Evolutionary conservation across 2,888 invertebrate species (phyloP).

Genomic region (Lochmaea capreae): DNA sequence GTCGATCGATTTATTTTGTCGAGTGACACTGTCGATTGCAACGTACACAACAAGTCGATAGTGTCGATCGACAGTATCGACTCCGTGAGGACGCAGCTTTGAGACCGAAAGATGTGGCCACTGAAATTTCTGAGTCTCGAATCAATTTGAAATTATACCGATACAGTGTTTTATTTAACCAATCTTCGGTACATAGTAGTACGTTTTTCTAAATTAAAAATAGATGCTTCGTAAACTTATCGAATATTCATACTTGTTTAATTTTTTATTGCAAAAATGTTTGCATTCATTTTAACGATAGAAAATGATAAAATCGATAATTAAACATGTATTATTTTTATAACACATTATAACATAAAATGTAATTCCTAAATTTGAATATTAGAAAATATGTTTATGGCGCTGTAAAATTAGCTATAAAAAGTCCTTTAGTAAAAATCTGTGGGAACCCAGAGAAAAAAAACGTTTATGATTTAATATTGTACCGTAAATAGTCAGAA

Average conservation of each 20-base stretch:
- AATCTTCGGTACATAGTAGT: too few relatives aligned
- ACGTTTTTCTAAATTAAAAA: too few relatives aligned
- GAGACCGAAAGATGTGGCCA: too few relatives aligned
- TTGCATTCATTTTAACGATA: background rate
- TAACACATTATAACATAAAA: background rate
- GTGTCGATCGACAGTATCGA: too few relatives aligned
- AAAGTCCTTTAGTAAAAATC: background rate
- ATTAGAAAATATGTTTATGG: background rate
- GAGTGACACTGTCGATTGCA: too few relatives aligned
- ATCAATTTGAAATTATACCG: too few relatives aligned
- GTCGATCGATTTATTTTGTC: too few relatives aligned
- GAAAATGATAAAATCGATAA: background rate
- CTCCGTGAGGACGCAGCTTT: too few relatives aligned
- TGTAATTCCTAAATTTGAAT: slow-evolving; percentile 2
- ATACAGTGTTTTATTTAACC: too few relatives aligned
- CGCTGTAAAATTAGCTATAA: background rate
- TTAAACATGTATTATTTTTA: background rate
- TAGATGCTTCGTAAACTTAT: background rate
- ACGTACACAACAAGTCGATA: too few relatives aligned
- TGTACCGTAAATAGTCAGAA: background rate
- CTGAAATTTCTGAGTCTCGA: too few relatives aligned
- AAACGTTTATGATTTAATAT: background rate
- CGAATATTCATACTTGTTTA: background rate
- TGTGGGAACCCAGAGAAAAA: background rate
- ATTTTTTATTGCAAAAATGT: background rate